Evolutionary conservation across 2,888 invertebrate species (phyloP).

Genomic region (Lamellibrachia satsuma): DNA sequence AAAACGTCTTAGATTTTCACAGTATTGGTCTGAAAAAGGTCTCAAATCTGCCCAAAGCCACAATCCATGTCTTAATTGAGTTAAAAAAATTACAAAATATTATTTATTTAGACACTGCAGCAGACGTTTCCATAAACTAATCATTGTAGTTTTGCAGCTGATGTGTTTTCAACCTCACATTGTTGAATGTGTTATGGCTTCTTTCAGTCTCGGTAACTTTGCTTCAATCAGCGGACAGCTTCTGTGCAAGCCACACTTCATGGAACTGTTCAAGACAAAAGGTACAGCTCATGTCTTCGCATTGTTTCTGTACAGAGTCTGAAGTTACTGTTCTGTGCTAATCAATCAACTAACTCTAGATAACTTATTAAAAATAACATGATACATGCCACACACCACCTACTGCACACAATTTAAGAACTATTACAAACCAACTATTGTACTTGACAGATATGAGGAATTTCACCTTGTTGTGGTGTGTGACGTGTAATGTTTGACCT

Average conservation of each 20-base stretch:
- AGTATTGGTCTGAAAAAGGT: too few species aligned
- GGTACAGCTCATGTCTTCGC: constrained; percentile 35
- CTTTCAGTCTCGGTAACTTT: constrained; percentile 47
- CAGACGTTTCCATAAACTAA: too few species aligned
- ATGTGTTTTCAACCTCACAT: not conserved
- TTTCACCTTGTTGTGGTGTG: not conserved
- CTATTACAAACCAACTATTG: not conserved
- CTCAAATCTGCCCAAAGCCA: too few species aligned
- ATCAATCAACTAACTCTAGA: constrained; percentile 17
- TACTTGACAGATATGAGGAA: not conserved
- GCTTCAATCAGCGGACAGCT: constrained; percentile 46
- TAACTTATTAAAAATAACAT: not conserved
- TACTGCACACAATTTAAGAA: not conserved
- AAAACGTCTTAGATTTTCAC: too few species aligned
- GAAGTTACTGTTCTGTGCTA: not conserved
- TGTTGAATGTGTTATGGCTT: not conserved
- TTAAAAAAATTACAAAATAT: too few species aligned
- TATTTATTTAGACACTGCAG: too few species aligned
- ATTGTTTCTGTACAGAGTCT: not conserved
- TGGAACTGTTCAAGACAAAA: constrained; percentile 49
- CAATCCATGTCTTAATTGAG: too few species aligned
- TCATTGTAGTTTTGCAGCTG: too few species aligned
- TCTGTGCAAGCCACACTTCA: constrained; percentile 53
- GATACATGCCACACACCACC: not conserved
- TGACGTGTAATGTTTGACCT: too few species aligned